These are phyloP conservation scores for Pollenia angustigena DNA, from an alignment of 2,888 invertebrate genomes.

Conservation along the genomic window DNA sequence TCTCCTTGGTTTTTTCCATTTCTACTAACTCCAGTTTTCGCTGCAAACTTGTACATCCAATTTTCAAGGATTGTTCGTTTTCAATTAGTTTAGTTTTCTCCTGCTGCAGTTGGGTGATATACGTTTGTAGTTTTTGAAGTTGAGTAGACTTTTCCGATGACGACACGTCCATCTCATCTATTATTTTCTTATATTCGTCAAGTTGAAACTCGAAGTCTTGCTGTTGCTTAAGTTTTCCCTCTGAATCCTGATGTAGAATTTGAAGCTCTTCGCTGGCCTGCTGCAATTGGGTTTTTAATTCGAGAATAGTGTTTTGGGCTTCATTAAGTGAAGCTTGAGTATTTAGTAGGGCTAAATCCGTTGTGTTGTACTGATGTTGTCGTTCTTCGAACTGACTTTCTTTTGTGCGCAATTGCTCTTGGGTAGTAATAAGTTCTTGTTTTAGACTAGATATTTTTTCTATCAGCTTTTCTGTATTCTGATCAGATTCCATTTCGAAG, in stretches of 20 bases:
- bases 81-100: slow-evolving; percentile 72
- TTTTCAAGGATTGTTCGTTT: slow-evolving; percentile 72
- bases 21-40: slow-evolving; percentile 77
- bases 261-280: slow-evolving; percentile 75
- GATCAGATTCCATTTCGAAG: slow-evolving; percentile 81
- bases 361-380: slow-evolving; percentile 45
- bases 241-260: slow-evolving; percentile 68
- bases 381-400: slow-evolving; percentile 60
- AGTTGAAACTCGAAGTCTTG: slow-evolving; percentile 76
- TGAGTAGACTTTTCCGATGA: slow-evolving; percentile 73
- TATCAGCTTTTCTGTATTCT: slow-evolving; percentile 77
- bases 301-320: slow-evolving; percentile 70
- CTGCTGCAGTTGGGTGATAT: slow-evolving; percentile 75
- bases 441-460: slow-evolving; percentile 78
- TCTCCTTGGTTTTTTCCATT: slow-evolving; percentile 78
- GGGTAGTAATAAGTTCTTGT: slow-evolving; percentile 76
- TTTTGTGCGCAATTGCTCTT: slow-evolving; percentile 74
- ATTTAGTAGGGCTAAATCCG: slow-evolving; percentile 55
- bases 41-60: slow-evolving; percentile 75
- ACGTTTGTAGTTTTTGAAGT: slow-evolving; percentile 73
- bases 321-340: slow-evolving; percentile 64
- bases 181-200: slow-evolving; percentile 78
- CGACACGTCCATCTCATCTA: slow-evolving; percentile 80
- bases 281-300: slow-evolving; percentile 75
- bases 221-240: slow-evolving; percentile 67